phyloP scores from a whole-genome alignment of 2,888 invertebrate genomes.

The Halictus quadricinctus region DNA sequence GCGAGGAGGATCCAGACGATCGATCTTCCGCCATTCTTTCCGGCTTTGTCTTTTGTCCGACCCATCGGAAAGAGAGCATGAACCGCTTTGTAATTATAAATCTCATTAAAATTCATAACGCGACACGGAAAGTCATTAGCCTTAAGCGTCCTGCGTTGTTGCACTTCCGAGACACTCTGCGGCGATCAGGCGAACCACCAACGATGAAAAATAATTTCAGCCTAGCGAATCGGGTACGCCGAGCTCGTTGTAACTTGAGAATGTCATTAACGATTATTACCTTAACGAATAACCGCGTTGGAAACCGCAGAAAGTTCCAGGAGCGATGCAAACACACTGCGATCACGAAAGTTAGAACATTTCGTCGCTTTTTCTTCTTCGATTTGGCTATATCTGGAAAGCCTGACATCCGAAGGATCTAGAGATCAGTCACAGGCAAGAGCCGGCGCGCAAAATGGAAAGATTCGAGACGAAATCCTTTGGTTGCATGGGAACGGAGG shows the following conservation, averaged over 20 bases:
- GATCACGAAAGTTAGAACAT: too few species aligned
- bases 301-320: neutral
- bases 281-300: neutral
- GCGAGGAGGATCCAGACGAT: constrained; percentile 18
- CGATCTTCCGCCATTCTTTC: constrained; percentile 17
- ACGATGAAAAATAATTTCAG: constrained; percentile 40
- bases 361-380: too few species aligned
- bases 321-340: too few species aligned
- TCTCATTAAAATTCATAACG: constrained; percentile 79
- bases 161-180: constrained; percentile 32
- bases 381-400: too few species aligned
- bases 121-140: constrained; percentile 76
- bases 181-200: constrained; percentile 20
- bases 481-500: neutral
- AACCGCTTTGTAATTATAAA: constrained; percentile 78
- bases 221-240: neutral
- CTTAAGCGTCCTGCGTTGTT: constrained; percentile 55
- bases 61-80: constrained; percentile 39
- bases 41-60: constrained; percentile 32
- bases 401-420: too few species aligned
- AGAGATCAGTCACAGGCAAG: neutral
- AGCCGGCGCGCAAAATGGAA: neutral
- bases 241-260: neutral
- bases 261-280: constrained; percentile 17
- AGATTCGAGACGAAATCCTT: neutral